Conservation (phyloP, 2,888 invertebrate genomes). For the Cryptocephalus moraei region DNA sequence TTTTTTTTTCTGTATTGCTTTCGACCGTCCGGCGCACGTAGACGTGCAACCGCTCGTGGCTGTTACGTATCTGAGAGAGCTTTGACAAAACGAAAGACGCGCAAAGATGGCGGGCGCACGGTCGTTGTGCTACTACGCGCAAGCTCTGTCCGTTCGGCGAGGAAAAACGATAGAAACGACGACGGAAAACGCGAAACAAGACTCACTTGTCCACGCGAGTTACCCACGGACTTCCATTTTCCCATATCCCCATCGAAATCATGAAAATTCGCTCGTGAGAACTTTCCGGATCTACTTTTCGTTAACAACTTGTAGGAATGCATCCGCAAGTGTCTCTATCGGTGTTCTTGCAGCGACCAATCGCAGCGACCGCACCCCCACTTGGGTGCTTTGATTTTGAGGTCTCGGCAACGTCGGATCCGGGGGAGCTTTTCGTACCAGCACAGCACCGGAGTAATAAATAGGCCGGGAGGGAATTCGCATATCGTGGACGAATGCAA, state of each 20-base stretch:
- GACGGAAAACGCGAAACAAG: too few species aligned
- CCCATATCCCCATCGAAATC: neutral
- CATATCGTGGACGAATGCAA: too few species aligned
- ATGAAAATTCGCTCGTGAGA: slow-evolving; percentile 1
- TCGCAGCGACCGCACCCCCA: slow-evolving; percentile 1
- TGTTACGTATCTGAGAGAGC: slow-evolving; percentile 26
- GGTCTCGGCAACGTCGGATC: too few species aligned
- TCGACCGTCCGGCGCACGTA: slow-evolving; percentile 13
- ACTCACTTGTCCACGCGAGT: too few species aligned
- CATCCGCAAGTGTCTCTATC: slow-evolving; percentile 6
- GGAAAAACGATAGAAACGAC: too few species aligned
- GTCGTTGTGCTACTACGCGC: slow-evolving; percentile 31
- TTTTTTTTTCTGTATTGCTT: too few species aligned
- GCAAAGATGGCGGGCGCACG: slow-evolving; percentile 33
- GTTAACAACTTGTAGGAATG: slow-evolving; percentile 26
- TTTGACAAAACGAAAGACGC: slow-evolving; percentile 27
- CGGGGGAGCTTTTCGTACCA: too few species aligned
- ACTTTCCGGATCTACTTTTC: slow-evolving; percentile 29
- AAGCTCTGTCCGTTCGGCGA: slow-evolving; percentile 4
- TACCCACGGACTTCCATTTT: too few species aligned
- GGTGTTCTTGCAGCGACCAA: slow-evolving; percentile 14
- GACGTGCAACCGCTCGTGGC: slow-evolving; percentile 20
- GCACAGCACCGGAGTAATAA: too few species aligned
- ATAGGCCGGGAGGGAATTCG: too few species aligned
- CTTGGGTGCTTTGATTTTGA: neutral